Evolutionary conservation across 2,888 invertebrate genomes (phyloP).

Genomic region (Cabera pusaria): DNA sequence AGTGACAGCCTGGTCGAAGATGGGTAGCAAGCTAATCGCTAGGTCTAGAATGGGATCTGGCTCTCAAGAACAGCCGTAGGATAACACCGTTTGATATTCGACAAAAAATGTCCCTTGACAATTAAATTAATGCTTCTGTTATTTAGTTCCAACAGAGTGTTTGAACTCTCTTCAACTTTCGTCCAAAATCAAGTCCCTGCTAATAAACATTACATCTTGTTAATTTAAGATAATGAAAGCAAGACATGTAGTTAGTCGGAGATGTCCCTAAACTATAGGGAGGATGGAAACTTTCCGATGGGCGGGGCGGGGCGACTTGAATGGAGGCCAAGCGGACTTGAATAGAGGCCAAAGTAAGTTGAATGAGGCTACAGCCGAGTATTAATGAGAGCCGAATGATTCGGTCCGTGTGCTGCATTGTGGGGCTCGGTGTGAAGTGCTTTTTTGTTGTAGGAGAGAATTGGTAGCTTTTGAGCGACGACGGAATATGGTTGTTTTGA

Average conservation of each 20-base stretch:
- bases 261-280: constrained; percentile 47
- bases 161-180: too few relatives aligned
- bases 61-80: too few relatives aligned
- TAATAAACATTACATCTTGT: constrained; percentile 10
- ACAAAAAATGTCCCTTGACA: too few relatives aligned
- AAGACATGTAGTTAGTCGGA: too few relatives aligned
- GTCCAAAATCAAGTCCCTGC: constrained; percentile 18
- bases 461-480: too few relatives aligned
- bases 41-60: too few relatives aligned
- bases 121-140: too few relatives aligned
- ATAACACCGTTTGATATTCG: too few relatives aligned
- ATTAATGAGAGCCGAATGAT: constrained; percentile 34
- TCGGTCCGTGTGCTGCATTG: constrained; percentile 22
- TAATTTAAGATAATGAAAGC: constrained; percentile 40
- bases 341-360: constrained; percentile 18
- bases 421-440: constrained; percentile 18
- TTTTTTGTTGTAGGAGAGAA: constrained; percentile 4
- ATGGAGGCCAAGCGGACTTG: constrained; percentile 17
- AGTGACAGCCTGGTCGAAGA: too few relatives aligned
- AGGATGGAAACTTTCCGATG: constrained; percentile 40
- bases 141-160: too few relatives aligned
- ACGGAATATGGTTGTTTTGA: too few relatives aligned
- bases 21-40: too few relatives aligned
- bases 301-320: constrained; percentile 35
- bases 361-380: constrained; percentile 24